A percentile compares a stretch with the other conserved stretches of the same genome.
phyloP scores from a whole-genome alignment of 30 jellyfish, hydroid and myxozoan species.

The Aurelia aurita region DNA sequence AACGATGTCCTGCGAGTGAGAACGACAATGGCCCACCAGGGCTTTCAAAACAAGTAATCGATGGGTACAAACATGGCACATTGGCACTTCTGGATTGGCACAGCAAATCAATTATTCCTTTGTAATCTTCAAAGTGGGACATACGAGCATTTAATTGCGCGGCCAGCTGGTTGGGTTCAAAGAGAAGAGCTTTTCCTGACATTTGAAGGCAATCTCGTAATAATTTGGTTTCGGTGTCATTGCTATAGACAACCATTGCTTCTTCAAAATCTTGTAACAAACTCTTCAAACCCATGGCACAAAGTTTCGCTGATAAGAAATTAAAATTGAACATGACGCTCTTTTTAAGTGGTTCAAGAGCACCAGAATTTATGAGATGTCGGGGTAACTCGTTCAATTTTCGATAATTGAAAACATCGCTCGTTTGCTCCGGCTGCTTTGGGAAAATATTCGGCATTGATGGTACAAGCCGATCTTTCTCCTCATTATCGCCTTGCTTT shows the following conservation, averaged over 20 bases:
- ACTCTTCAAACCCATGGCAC: constrained; percentile 71
- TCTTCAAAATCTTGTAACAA: constrained; percentile 77
- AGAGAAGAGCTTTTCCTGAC: constrained; percentile 57
- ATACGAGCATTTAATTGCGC: constrained; percentile 78
- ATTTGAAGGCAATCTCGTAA: constrained; percentile 73
- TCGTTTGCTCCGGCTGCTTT: constrained; percentile 23
- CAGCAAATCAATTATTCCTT: constrained; percentile 43
- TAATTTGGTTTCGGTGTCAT: constrained; percentile 68
- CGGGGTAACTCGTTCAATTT: constrained; percentile 88
- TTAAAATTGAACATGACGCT: constrained; percentile 75
- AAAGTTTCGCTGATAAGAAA: constrained; percentile 64
- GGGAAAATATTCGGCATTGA: constrained; percentile 82
- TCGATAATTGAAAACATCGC: constrained; percentile 67
- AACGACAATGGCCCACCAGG: constrained; percentile 90
- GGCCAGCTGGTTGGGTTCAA: constrained; percentile 83
- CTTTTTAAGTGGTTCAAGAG: constrained; percentile 49
- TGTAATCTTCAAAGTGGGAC: constrained; percentile 16
- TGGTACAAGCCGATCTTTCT: constrained; percentile 82
- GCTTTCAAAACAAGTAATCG: constrained; percentile 70
- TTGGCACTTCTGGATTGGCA: constrained; percentile 59
- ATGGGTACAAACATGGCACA: constrained; percentile 80
- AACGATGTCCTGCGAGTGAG: constrained; percentile 88
- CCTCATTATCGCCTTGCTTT: constrained; percentile 64
- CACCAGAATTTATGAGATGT: constrained; percentile 65
- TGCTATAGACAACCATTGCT: constrained; percentile 43